Evolutionary conservation across 1,140 invertebrate species (phyloP).

Genomic region (Calephelis virginiensis): DNA sequence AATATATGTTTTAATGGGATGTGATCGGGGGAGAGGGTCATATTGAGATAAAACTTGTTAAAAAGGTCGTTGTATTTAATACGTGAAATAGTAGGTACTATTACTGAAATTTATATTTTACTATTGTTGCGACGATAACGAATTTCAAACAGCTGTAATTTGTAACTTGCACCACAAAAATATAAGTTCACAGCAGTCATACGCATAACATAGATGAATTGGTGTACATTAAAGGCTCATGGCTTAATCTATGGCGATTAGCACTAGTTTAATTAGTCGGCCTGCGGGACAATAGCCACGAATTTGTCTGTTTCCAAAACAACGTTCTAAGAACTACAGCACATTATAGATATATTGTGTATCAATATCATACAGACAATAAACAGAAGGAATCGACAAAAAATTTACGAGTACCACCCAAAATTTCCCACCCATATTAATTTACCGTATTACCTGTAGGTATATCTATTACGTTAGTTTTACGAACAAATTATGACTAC

Average conservation of each 20-base stretch:
- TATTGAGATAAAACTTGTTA: too few relatives aligned
- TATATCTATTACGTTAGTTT: too few relatives aligned
- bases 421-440: too few relatives aligned
- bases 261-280: constrained; percentile 56
- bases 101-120: too few relatives aligned
- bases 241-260: constrained; percentile 67
- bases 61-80: too few relatives aligned
- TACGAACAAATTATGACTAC: too few relatives aligned
- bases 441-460: too few relatives aligned
- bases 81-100: too few relatives aligned
- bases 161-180: constrained; percentile 29
- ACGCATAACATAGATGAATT: constrained; percentile 53
- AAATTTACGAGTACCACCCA: too few relatives aligned
- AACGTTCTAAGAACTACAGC: background rate
- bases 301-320: constrained; percentile 38
- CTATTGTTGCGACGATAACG: background rate
- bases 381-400: too few relatives aligned
- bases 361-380: background rate
- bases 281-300: constrained; percentile 47
- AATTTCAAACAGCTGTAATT: constrained; percentile 17
- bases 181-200: constrained; percentile 36
- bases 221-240: constrained; percentile 26
- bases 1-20: too few relatives aligned
- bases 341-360: constrained; percentile 15
- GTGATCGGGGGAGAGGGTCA: too few relatives aligned